Conservation (phyloP, 2,888 invertebrate species). For the Caenorhabditis becei region DNA sequence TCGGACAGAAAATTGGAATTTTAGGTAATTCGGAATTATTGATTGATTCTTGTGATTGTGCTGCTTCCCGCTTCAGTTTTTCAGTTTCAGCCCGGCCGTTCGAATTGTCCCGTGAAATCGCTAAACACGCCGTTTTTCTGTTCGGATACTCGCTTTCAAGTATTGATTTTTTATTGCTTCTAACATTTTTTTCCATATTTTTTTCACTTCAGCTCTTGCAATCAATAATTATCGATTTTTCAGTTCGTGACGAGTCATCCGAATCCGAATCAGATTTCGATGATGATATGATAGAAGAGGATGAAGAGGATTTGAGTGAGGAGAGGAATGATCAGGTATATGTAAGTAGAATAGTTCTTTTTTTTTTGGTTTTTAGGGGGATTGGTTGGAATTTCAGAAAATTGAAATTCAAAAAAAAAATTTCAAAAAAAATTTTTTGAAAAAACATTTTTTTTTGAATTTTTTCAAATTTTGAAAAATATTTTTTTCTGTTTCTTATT, state of each 20-base stretch:
- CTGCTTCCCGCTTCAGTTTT: constrained; percentile 11
- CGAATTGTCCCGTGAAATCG: constrained; percentile 67
- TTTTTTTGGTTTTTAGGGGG: not conserved
- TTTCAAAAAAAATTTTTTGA: not conserved
- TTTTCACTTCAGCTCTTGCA: not conserved
- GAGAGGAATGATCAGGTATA: constrained; percentile 71
- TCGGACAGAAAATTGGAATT: constrained; percentile 81
- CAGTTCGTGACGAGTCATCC: constrained; percentile 79
- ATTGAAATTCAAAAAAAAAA: not conserved
- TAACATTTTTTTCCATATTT: not conserved
- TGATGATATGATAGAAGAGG: constrained; percentile 79
- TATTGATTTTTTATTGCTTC: constrained; percentile 16
- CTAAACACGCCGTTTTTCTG: constrained; percentile 68
- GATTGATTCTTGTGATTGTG: not conserved
- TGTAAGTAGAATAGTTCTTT: constrained; percentile 53
- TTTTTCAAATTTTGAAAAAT: constrained; percentile 15
- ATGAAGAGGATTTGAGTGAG: constrained; percentile 79
- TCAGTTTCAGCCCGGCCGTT: constrained; percentile 67
- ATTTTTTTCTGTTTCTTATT: not conserved
- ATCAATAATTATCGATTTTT: not conserved
- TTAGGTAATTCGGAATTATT: constrained; percentile 71
- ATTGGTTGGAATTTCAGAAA: not conserved
- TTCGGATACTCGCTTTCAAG: constrained; percentile 63
- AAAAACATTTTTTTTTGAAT: too few species aligned
- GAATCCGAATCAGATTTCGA: constrained; percentile 80